Conservation (phyloP, 2,888 invertebrate species). For the Eristalis intricaria region DNA sequence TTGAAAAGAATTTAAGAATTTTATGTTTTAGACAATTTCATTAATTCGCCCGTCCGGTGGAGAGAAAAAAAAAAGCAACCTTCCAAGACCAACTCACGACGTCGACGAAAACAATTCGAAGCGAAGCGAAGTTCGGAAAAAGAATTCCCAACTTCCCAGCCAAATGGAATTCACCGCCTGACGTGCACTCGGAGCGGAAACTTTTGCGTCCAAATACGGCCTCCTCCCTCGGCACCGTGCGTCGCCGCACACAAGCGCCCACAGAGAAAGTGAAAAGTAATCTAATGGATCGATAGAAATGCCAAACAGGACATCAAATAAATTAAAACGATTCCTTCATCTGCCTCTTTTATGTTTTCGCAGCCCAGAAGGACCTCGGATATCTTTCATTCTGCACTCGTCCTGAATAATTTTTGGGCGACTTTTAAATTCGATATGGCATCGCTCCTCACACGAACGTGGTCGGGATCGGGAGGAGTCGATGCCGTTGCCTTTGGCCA, state of each 20-base stretch:
- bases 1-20: slow-evolving; percentile 19
- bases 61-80: neutral
- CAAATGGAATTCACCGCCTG: slow-evolving; percentile 15
- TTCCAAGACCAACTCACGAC: slow-evolving; percentile 1
- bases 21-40: slow-evolving; percentile 25
- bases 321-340: slow-evolving; percentile 51
- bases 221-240: too few relatives aligned
- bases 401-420: slow-evolving; percentile 51
- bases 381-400: slow-evolving; percentile 10
- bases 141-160: slow-evolving; percentile 18
- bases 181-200: slow-evolving; percentile 16
- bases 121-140: slow-evolving; percentile 10
- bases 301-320: slow-evolving; percentile 47
- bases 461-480: neutral
- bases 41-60: slow-evolving; percentile 5
- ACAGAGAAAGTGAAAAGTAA: neutral
- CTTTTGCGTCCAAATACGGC: neutral
- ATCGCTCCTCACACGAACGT: slow-evolving; percentile 12
- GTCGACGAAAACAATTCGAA: slow-evolving; percentile 2
- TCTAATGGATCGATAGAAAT: slow-evolving; percentile 35
- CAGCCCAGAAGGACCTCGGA: slow-evolving; percentile 2
- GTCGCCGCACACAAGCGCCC: neutral
- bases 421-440: slow-evolving; percentile 42
- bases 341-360: slow-evolving; percentile 21
- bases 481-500: slow-evolving; percentile 28